Base-by-base conservation (phyloP, 2,797 vertebrate species). In the Tapera naevia region DNA sequence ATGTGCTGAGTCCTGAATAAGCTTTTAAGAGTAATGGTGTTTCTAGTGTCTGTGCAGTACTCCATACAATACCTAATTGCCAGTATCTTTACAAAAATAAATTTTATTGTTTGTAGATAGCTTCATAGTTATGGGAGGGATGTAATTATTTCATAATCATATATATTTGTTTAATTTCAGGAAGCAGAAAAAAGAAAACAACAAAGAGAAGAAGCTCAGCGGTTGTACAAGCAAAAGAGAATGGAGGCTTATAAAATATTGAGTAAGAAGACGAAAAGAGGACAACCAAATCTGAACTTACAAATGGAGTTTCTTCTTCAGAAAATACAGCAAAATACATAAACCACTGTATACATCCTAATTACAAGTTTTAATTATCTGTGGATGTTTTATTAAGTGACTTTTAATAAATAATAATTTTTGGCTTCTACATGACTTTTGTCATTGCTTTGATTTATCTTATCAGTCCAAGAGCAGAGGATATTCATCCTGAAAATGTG, bases 291-390 rank as follows among this genome's bases (percentile, higher is more conserved):
- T 95, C 97, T 99, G 28, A 99, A 99, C 96, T 95, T 99, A 50
- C 99, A 99, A 93, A 98, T 99, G 98, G 99, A 99, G 27, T 98
- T 98, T 96, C 98, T 99, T 92, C 99, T 99, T 74, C 98, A 99
- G 97, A 99, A 99, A 98, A 99, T 99, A 95, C 98, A 99, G 95
- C 91, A 97, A 88, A 97, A 97, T 41, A 88, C 88, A 62, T 98
- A 95, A 95, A 78, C 8, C 2, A n/a, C 10, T 57, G 45, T 17
- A 28, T 65, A 13, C 32, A 15, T 67, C 57, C 78, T 75, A 58
- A 30, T 53, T 70, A 22, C 32, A 61, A 35, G 19, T n/a, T 89
- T 87, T 80, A 66, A 43, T 70, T 80, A 60, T 16, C 25, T 53
- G 8, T 51, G 89, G 33, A 83, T 35, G 13, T 64, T 91, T 93